Conservation (phyloP, 2,113 vertebrate species). For the Callionymus lyra region DNA sequence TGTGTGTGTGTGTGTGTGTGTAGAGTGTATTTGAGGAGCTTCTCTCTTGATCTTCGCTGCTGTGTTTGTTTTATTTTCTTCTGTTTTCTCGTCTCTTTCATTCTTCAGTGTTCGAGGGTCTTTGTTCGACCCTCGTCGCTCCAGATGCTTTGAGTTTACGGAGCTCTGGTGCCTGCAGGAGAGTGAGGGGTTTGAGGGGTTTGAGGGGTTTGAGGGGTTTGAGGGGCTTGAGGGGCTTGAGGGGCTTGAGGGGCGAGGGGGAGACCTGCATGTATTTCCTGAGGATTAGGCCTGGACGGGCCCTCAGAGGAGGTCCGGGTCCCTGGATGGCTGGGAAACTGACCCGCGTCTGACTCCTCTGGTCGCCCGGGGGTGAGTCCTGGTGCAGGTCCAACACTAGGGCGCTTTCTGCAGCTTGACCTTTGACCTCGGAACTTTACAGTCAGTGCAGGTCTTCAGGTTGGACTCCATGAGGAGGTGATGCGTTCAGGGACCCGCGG, state of each 20-base stretch:
- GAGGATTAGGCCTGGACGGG: constrained; percentile 65
- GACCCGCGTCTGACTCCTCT: constrained; percentile 61
- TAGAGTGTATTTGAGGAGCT: too few relatives aligned
- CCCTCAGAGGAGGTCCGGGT: constrained; percentile 65
- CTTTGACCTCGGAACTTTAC: background rate
- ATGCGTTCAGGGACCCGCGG: too few relatives aligned
- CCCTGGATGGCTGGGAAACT: constrained; percentile 67
- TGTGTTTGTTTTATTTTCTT: constrained; percentile 69
- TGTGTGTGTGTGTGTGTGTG: too few relatives aligned
- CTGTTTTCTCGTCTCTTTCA: constrained; percentile 46
- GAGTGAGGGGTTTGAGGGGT: too few relatives aligned
- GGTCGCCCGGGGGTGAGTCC: constrained; percentile 24
- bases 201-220: constrained; percentile 12
- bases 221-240: constrained; percentile 11
- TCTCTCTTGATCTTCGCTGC: constrained; percentile 52
- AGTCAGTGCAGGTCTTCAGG: background rate
- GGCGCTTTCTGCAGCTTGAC: background rate
- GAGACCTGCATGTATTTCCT: constrained; percentile 68
- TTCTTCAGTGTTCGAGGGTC: constrained; percentile 65
- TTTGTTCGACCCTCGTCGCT: constrained; percentile 50
- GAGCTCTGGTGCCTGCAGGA: constrained; percentile 53
- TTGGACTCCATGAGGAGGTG: too few relatives aligned
- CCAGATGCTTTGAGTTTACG: constrained; percentile 73
- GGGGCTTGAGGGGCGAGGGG: constrained; percentile 14
- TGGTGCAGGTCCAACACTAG: constrained; percentile 1